phyloP scores from a whole-genome alignment of 2,888 invertebrate species.

The Drosophila koepferae region DNA sequence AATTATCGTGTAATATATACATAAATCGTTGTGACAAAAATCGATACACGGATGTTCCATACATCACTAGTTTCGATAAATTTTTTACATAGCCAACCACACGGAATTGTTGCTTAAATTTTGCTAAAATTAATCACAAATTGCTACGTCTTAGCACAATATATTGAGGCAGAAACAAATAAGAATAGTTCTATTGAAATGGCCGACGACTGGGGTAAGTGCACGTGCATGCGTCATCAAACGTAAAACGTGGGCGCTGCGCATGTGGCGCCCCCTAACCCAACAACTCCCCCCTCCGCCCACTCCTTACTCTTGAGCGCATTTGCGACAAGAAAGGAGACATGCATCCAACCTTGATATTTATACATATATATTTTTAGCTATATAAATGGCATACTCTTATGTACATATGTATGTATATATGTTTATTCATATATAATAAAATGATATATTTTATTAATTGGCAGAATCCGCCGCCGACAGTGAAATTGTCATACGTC shows the following conservation, averaged over 20 bases:
- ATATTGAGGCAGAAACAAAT: constrained; percentile 31
- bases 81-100: constrained; percentile 50
- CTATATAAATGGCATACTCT: not conserved
- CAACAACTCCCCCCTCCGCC: not conserved
- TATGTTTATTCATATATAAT: not conserved
- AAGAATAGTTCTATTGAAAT: constrained; percentile 81
- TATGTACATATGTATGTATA: not conserved
- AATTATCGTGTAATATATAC: constrained; percentile 17
- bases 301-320: not conserved
- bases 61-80: constrained; percentile 51
- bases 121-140: constrained; percentile 31
- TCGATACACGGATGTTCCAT: constrained; percentile 20
- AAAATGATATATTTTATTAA: constrained; percentile 24
- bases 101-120: constrained; percentile 51
- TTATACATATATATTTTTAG: constrained; percentile 49
- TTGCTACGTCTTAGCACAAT: constrained; percentile 35
- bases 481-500: constrained; percentile 90
- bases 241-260: constrained; percentile 61
- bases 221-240: constrained; percentile 51
- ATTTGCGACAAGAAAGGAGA: constrained; percentile 24
- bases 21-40: constrained; percentile 6
- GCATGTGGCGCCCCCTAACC: constrained; percentile 58
- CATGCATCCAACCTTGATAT: constrained; percentile 49
- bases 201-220: constrained; percentile 91
- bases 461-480: constrained; percentile 83